A percentile compares a stretch with the other conserved stretches of the same genome.
phyloP scores from a whole-genome alignment of 2,888 invertebrate genomes.

The Gerris lacustris region DNA sequence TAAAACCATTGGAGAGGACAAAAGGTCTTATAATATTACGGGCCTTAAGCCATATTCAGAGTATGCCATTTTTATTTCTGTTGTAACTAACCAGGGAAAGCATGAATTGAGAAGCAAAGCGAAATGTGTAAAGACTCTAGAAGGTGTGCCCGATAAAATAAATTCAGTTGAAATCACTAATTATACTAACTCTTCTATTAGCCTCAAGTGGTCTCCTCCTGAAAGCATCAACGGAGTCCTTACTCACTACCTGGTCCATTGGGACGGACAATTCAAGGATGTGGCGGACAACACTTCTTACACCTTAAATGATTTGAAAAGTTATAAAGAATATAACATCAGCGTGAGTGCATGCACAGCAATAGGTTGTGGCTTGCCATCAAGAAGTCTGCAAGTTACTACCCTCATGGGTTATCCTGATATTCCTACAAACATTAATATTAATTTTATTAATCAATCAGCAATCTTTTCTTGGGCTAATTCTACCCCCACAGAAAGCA shows the following conservation, averaged over 20 bases:
- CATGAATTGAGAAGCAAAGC: conserved; percentile 49
- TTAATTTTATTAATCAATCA: neutral
- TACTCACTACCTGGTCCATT: conserved; percentile 51
- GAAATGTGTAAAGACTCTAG: conserved; percentile 52
- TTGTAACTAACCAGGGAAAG: conserved; percentile 43
- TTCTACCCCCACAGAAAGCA: neutral
- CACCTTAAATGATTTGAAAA: neutral
- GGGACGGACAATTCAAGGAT: conserved; percentile 33
- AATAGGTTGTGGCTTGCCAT: neutral
- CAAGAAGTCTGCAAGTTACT: neutral
- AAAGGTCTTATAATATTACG: conserved; percentile 39
- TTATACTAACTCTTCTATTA: conserved; percentile 47
- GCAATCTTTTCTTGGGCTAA: neutral
- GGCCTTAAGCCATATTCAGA: conserved; percentile 60
- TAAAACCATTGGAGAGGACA: neutral
- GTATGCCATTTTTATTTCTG: conserved; percentile 56
- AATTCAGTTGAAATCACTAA: neutral
- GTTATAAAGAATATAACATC: conserved; percentile 7
- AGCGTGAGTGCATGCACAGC: neutral
- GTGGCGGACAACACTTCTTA: neutral
- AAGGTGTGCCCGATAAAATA: conserved; percentile 37
- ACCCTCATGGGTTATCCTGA: neutral
- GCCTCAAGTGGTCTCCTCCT: conserved; percentile 58
- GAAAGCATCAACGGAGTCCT: conserved; percentile 58
- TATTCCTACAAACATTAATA: neutral